phyloP scores from a whole-genome alignment of 2,113 vertebrate genomes.

The Neomonachus schauinslandi region DNA sequence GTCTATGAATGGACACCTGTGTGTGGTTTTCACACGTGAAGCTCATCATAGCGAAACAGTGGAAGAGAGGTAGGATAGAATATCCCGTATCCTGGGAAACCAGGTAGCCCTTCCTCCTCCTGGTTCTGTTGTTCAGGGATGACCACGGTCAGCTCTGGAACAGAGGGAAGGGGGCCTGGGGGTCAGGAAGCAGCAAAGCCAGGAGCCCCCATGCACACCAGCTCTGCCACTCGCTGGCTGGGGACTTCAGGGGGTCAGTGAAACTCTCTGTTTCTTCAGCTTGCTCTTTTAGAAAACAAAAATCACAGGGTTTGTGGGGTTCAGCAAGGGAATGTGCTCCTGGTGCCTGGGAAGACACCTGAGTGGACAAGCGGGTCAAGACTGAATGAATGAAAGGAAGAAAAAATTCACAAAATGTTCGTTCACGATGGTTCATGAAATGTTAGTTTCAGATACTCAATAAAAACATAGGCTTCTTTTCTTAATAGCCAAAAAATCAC shows the following conservation, averaged over 20 bases:
- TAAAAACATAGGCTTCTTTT: not conserved
- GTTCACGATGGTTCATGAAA: fast-evolving
- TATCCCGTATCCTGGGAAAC: not conserved
- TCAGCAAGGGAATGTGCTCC: fast-evolving
- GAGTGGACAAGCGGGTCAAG: fast-evolving
- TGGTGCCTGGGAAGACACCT: fast-evolving
- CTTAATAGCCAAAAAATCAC: not conserved
- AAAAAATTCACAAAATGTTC: not conserved
- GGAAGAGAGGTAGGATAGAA: not conserved
- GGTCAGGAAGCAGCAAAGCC: not conserved
- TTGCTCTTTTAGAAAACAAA: not conserved
- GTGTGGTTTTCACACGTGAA: not conserved
- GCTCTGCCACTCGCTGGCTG: no score
- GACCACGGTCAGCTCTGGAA: fast-evolving
- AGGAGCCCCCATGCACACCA: not conserved
- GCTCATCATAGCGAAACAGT: not conserved
- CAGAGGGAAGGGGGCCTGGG: not conserved
- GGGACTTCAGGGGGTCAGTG: no score
- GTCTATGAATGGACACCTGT: not conserved
- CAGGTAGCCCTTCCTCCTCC: not conserved
- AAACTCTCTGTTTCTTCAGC: not conserved
- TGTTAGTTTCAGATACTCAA: not conserved
- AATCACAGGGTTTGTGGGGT: no score
- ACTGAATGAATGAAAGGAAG: not conserved
- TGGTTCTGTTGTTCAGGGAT: not conserved